Base-by-base conservation (phyloP, 2,797 vertebrate genomes). In the Nasua narica region DNA sequence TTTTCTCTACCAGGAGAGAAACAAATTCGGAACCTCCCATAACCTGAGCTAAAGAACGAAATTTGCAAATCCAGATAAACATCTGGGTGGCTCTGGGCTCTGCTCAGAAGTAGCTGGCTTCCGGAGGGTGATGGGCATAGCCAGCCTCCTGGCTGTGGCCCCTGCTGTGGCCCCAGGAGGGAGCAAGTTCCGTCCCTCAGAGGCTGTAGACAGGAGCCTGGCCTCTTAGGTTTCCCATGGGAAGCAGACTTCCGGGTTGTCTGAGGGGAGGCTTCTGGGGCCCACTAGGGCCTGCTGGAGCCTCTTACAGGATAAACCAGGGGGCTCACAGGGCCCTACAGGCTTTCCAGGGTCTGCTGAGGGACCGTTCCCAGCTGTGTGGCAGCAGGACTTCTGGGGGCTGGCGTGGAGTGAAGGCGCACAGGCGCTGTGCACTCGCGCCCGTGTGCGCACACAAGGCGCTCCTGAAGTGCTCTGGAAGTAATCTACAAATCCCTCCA, bases 401-500 rank as follows among this genome's bases (percentile, higher is more conserved):
- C 32, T 5, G 8, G 78, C 11, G 52, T 40, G 46, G 25, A 87
- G 77, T 25, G 60, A 70, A 69, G 32, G 13, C 2, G 4, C 35
- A 29, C 23, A 43, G 69, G 37, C 37, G 13, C 37, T 27, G 37
- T 13, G 37, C 40, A 21, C 23, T 69, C 11, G 21, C 3, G 40
- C 40, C 9, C 13, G 1, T 27, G 69, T 25, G 40, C 16, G 25
- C 14, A 29, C 70, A 46, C 70, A 27, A 27, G 70, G 25, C 15
- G 15, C 48, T 50, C 29, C 48, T n/a, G 46, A n/a, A 48, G 46
- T 52, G n/a, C 18, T 50, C 67, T 35, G 35, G 62, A 77, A 87
- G 50, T 46, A 9, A 18, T 32, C 97, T 97, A 98, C 14, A 93
- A 16, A 3, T 96, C 97, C 54, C 90, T 94, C 83, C 97, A 96